Evolutionary conservation across 2,797 vertebrate species (phyloP).

Genomic region (Myiotriccus ornatus): DNA sequence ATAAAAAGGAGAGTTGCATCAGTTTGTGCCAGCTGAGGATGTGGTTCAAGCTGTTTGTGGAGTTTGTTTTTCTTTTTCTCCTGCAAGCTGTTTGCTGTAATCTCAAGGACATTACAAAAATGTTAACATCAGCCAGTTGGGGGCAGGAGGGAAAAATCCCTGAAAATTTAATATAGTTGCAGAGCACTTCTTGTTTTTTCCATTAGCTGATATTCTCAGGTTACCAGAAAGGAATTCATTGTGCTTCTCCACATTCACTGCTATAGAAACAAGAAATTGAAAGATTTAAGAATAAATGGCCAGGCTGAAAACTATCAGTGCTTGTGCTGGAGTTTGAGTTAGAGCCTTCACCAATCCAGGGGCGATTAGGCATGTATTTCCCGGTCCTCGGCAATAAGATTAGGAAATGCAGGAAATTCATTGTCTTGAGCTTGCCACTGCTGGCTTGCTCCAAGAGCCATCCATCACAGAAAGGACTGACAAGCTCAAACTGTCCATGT

Average conservation of each 20-base stretch:
- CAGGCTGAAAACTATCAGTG: not conserved
- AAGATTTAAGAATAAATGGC: constrained; percentile 11
- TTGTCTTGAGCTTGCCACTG: not conserved
- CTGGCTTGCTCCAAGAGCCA: not conserved
- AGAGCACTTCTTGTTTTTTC: constrained; percentile 47
- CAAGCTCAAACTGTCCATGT: not conserved
- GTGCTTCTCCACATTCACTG: not conserved
- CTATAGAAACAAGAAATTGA: constrained; percentile 15
- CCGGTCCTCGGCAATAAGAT: not conserved
- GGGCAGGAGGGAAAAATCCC: constrained; percentile 20
- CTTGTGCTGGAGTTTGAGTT: not conserved
- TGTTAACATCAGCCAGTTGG: constrained; percentile 37
- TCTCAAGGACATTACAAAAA: constrained; percentile 16
- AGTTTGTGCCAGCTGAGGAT: constrained; percentile 8
- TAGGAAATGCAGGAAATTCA: constrained; percentile 23
- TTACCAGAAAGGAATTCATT: constrained; percentile 58
- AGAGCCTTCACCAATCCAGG: not conserved
- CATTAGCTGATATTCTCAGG: constrained; percentile 59
- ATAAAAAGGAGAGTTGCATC: not conserved
- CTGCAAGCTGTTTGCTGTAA: not conserved
- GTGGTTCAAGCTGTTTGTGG: not conserved
- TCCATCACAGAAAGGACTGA: not conserved
- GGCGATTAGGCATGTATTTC: not conserved
- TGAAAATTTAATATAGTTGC: constrained; percentile 49
- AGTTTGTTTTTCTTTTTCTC: not conserved